Evolutionary conservation across 2,797 vertebrate genomes (phyloP), one percentile per base, ranked within the genome.

Genomic region (Cyclura pinguis): DNA sequence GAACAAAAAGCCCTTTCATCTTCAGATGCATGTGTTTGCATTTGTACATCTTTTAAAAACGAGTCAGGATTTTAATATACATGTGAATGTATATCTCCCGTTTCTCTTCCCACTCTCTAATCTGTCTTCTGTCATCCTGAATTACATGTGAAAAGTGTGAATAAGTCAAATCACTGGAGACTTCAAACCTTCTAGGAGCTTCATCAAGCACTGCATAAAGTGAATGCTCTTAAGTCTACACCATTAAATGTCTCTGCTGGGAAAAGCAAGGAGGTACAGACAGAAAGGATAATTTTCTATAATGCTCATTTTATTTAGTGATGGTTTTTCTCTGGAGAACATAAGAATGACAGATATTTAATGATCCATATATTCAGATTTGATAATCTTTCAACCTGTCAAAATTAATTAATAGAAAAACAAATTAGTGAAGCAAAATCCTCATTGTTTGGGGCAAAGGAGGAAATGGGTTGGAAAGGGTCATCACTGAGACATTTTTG

Each of bases 361-460:
- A 96, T 94, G 95, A 97, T 94, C 92, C 89, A 92, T 57, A 64
- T 95, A 94, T 87, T 93, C 95, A 95, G 91, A 92, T 42, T 90
- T 93, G 93, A 84, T 93, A 94, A 94, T 91, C 91, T 94, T 96
- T 95, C 94, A 95, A 13, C 93, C 91, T 96, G 93, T 94, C 91
- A 96, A 93, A 88, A 93, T 91, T 96, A 96, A 95, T 96, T 95
- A 95, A 90, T 81, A 93, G 93, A 93, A 94, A 95, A 96, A 92
- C 84, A 94, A 82, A 92, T 94, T 94, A 94, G 91, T 85, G 74
- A 88, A 91, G 78, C 87, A 91, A 73, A 87, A 88, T 90, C 87
- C 84, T 86, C 72, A 86, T 64, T 76, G 72, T 82, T n/a, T 57
- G 83, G 7, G 47, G 27, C 80, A 83, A 42, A 47, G 27, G 42